These are phyloP conservation scores for Dicyrtoma fusca DNA, from an alignment of 2,888 invertebrate genomes.

Conservation along the genomic window DNA sequence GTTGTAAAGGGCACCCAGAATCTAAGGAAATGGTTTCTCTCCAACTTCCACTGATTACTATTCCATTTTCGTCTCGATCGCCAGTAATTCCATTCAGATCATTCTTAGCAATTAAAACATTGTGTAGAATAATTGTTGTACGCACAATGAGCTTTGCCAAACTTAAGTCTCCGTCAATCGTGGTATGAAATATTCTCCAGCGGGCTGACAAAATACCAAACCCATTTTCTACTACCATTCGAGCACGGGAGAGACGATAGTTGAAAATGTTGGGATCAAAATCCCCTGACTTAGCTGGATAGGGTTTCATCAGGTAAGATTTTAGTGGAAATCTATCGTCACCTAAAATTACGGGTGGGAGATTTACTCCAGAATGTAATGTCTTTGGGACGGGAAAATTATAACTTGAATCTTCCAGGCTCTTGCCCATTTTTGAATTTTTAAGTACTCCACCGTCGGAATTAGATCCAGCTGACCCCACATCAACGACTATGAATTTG, in stretches of 20 bases:
- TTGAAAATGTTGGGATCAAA: constrained; percentile 32
- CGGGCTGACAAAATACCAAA: constrained; percentile 49
- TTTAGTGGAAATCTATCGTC: constrained; percentile 39
- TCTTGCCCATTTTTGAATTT: constrained; percentile 15
- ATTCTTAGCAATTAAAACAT: constrained; percentile 34
- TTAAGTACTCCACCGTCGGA: constrained; percentile 42
- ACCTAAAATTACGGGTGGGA: constrained; percentile 24
- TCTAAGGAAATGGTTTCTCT: background rate
- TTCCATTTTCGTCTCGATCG: background rate
- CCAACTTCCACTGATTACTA: constrained; percentile 7
- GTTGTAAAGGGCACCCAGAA: background rate
- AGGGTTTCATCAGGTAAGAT: constrained; percentile 33
- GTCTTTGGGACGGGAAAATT: constrained; percentile 34
- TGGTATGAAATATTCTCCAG: constrained; percentile 45
- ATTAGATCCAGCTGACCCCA: constrained; percentile 38
- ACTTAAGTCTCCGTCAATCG: constrained; percentile 41
- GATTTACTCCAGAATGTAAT: background rate
- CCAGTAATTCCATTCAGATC: constrained; percentile 21
- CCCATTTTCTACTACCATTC: constrained; percentile 39
- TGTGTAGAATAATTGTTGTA: constrained; percentile 39
- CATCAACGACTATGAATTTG: constrained; percentile 39
- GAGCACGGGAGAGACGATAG: constrained; percentile 40
- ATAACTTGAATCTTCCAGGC: constrained; percentile 5
- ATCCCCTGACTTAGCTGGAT: constrained; percentile 1
- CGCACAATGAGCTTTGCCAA: constrained; percentile 35